These are phyloP conservation scores for Agonum fuliginosum DNA, from an alignment of 2,888 invertebrate species.

Conservation along the genomic window DNA sequence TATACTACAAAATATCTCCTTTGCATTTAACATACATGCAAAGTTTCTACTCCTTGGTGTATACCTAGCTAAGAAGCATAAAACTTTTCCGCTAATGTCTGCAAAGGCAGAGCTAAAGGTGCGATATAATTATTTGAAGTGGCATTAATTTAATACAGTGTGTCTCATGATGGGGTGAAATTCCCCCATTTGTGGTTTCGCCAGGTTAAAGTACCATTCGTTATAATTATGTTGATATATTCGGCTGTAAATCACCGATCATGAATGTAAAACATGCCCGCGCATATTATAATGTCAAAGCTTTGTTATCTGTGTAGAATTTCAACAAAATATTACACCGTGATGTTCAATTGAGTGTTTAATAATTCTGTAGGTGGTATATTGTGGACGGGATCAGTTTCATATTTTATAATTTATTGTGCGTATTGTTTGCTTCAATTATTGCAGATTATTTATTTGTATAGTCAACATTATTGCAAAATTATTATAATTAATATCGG, in stretches of 20 bases:
- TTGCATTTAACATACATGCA: too few species aligned
- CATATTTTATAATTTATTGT: too few species aligned
- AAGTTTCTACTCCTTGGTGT: too few species aligned
- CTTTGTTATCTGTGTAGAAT: not conserved
- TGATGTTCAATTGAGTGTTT: too few species aligned
- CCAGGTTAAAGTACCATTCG: not conserved
- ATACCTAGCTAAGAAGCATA: too few species aligned
- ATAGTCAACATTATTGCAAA: too few species aligned
- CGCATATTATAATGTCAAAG: not conserved
- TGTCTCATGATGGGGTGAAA: not conserved
- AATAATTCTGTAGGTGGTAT: too few species aligned
- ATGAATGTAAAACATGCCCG: not conserved
- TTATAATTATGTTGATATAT: constrained; percentile 11
- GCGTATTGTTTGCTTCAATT: too few species aligned
- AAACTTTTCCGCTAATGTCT: not conserved
- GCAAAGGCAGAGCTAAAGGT: not conserved
- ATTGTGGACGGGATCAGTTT: too few species aligned
- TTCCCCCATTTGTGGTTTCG: not conserved
- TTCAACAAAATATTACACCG: not conserved
- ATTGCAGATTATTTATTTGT: too few species aligned
- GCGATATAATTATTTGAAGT: not conserved
- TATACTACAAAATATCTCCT: too few species aligned
- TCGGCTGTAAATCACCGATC: not conserved
- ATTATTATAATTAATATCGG: too few species aligned
- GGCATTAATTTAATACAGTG: not conserved